phyloP scores from a whole-genome alignment of 1,140 invertebrate species.

The Drosophila ironensis region DNA sequence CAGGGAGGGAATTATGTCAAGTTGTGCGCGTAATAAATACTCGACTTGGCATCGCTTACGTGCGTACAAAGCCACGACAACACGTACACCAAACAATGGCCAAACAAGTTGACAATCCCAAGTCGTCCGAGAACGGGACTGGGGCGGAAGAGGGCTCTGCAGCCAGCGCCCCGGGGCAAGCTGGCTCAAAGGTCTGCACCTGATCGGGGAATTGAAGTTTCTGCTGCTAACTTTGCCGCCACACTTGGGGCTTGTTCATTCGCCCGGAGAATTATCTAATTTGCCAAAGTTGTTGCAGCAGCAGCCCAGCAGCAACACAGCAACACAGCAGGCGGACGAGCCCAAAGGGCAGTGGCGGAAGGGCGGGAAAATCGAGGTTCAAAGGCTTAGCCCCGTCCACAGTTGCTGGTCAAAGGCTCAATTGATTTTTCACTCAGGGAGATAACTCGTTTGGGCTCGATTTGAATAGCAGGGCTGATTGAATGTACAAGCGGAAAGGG shows the following conservation, averaged over 20 bases:
- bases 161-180: too few relatives aligned
- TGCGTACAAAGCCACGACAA: conserved; percentile 61
- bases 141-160: too few relatives aligned
- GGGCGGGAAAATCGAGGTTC: conserved; percentile 1
- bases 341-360: too few relatives aligned
- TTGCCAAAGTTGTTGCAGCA: conserved; percentile 48
- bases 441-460: conserved; percentile 16
- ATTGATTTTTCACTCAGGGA: conserved; percentile 25
- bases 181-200: conserved; percentile 13
- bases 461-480: conserved; percentile 19
- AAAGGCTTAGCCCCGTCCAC: conserved; percentile 13
- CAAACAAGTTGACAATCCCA: conserved; percentile 42
- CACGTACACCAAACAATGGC: conserved; percentile 64
- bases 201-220: conserved; percentile 49
- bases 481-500: not conserved
- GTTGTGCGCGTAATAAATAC: conserved; percentile 78
- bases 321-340: not conserved
- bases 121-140: too few relatives aligned
- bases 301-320: not conserved
- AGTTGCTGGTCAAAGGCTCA: conserved; percentile 28
- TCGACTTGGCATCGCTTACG: conserved; percentile 69
- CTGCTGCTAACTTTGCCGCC: conserved; percentile 52
- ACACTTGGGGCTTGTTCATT: conserved; percentile 48
- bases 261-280: conserved; percentile 51
- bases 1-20: conserved; percentile 76